Percentiles rank a stretch among this genome's conserved stretches.
Evolutionary conservation across 2,113 vertebrate species (phyloP).

Genomic region (Butorides virescens): DNA sequence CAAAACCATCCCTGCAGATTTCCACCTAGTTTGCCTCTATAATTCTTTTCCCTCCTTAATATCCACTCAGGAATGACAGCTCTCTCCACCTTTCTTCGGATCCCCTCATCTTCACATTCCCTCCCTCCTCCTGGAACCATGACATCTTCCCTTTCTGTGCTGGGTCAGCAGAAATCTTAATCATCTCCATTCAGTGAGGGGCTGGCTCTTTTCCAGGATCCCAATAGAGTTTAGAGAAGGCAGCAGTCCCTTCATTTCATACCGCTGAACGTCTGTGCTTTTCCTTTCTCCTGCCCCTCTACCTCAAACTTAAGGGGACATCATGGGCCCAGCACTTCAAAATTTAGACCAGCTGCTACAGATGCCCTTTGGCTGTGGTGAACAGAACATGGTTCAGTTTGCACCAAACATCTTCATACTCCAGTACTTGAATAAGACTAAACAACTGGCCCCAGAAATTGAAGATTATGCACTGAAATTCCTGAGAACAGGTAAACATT

Average conservation of each 20-base stretch:
- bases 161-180: background rate
- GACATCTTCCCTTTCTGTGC: background rate
- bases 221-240: background rate
- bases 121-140: background rate
- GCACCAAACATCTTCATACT: slow-evolving; percentile 86
- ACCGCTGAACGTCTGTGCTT: background rate
- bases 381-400: slow-evolving; percentile 87
- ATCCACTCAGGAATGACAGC: background rate
- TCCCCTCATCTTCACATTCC: background rate
- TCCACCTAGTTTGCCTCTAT: background rate
- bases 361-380: slow-evolving; percentile 82
- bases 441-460: slow-evolving; percentile 70
- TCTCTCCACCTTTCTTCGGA: background rate
- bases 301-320: slow-evolving; percentile 76
- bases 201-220: background rate
- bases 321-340: slow-evolving; percentile 81
- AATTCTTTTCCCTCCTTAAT: background rate
- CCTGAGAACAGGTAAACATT: slow-evolving; percentile 76
- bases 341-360: slow-evolving; percentile 77
- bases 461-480: slow-evolving; percentile 62
- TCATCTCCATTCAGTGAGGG: background rate
- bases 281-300: background rate
- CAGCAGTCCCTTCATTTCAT: background rate
- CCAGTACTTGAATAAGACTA: slow-evolving; percentile 79
- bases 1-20: background rate